These are phyloP conservation scores for Tholera decimalis DNA, from an alignment of 2,888 invertebrate genomes.

Conservation along the genomic window DNA sequence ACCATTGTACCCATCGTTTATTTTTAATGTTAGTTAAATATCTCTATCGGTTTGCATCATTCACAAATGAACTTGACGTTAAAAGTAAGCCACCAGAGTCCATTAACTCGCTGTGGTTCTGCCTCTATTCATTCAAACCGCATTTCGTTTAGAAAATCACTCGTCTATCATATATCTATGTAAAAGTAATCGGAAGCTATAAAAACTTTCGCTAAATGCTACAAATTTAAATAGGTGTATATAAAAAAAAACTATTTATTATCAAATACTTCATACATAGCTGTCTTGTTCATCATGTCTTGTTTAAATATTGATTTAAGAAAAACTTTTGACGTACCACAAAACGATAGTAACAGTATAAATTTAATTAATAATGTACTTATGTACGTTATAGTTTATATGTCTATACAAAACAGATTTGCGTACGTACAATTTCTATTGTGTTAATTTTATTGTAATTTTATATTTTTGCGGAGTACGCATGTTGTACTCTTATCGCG, in stretches of 20 bases:
- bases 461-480: constrained; percentile 45
- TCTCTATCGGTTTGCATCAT: background rate
- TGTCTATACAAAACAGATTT: background rate
- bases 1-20: too few relatives aligned
- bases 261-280: too few relatives aligned
- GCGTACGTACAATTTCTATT: constrained; percentile 44
- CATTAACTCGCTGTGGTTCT: constrained; percentile 13
- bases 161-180: too few relatives aligned
- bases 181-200: too few relatives aligned
- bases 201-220: constrained; percentile 67
- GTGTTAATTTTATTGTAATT: constrained; percentile 42
- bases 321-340: background rate
- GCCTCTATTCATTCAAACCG: background rate
- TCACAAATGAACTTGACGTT: background rate
- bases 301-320: background rate
- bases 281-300: too few relatives aligned
- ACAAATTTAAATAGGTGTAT: constrained; percentile 28
- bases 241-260: too few relatives aligned
- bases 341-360: too few relatives aligned
- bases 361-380: too few relatives aligned
- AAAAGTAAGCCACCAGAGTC: background rate
- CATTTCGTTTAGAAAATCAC: too few relatives aligned
- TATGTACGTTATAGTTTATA: too few relatives aligned
- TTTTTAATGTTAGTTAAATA: constrained; percentile 1
- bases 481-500: constrained; percentile 31